Percentiles rank a stretch among this genome's conserved stretches.
These are phyloP conservation scores for Procambarus clarkii DNA, from an alignment of 1,140 invertebrate species.

Conservation along the genomic window DNA sequence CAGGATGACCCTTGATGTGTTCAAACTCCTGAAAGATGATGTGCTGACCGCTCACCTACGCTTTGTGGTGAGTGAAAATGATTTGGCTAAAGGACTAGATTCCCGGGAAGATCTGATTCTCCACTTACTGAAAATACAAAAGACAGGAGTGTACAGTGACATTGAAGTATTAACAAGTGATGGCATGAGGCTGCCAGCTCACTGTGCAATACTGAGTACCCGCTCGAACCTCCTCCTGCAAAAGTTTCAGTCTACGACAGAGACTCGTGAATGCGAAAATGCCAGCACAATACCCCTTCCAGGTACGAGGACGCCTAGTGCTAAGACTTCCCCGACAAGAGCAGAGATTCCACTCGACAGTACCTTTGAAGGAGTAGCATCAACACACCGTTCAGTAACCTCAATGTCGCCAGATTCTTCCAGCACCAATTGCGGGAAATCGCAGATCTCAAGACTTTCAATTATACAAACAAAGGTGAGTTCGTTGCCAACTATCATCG, in stretches of 20 bases:
- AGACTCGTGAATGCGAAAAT: background rate
- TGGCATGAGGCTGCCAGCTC: slow-evolving; percentile 34
- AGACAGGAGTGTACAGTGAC: slow-evolving; percentile 20
- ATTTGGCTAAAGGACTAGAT: slow-evolving; percentile 5
- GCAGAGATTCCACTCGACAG: slow-evolving; percentile 29
- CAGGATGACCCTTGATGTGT: slow-evolving; percentile 24
- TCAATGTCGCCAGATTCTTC: slow-evolving; percentile 5
- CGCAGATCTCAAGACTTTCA: background rate
- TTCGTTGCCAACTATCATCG: background rate
- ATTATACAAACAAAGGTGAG: background rate
- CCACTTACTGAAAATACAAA: slow-evolving; percentile 24
- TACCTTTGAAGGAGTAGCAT: slow-evolving; percentile 29
- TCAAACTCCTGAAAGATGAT: slow-evolving; percentile 39
- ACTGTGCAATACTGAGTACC: slow-evolving; percentile 24
- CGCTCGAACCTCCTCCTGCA: slow-evolving; percentile 55
- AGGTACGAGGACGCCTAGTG: background rate
- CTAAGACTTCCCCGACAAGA: background rate
- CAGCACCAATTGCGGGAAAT: no score
- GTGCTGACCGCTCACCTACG: slow-evolving; percentile 24
- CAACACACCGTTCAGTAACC: background rate
- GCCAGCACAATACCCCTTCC: background rate
- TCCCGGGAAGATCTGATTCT: slow-evolving; percentile 18
- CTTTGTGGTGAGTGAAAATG: slow-evolving; percentile 9
- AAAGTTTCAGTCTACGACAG: background rate
- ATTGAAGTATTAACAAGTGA: slow-evolving; percentile 46